Evolutionary conservation across 23 tunicate species (phyloP).

Genomic region (Trididemnum miniatum): DNA sequence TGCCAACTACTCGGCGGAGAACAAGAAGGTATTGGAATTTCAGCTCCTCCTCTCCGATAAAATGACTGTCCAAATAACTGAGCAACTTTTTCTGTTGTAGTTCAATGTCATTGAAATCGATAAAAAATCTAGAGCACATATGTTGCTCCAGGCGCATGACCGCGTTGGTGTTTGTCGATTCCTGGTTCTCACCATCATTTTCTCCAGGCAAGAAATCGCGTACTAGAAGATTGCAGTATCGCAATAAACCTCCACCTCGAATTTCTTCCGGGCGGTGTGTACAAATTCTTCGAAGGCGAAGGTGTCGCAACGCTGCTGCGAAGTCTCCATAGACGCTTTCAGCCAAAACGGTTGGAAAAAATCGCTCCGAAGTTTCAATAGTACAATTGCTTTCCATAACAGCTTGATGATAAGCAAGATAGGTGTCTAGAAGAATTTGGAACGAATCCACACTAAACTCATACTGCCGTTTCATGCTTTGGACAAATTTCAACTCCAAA

Average conservation of each 20-base stretch:
- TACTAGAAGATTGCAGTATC: slow-evolving; percentile 90
- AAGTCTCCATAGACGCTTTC: slow-evolving; percentile 95
- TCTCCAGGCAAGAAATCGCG: slow-evolving; percentile 90
- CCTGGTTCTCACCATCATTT: background rate
- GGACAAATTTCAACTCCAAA: slow-evolving; percentile 89
- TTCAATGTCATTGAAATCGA: slow-evolving; percentile 89
- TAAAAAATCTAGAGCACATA: slow-evolving; percentile 99
- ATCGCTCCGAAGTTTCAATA: slow-evolving; percentile 27
- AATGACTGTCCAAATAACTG: slow-evolving; percentile 83
- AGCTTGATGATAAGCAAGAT: slow-evolving; percentile 46
- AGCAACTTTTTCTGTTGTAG: slow-evolving; percentile 79
- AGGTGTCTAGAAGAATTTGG: slow-evolving; percentile 79
- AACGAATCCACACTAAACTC: slow-evolving; percentile 97
- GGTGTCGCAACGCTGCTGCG: slow-evolving; percentile 76
- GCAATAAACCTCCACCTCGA: slow-evolving; percentile 96
- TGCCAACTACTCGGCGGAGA: slow-evolving; percentile 75
- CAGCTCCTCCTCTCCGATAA: slow-evolving; percentile 85
- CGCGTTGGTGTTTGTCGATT: slow-evolving; percentile 23
- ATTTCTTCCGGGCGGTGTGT: slow-evolving; percentile 96
- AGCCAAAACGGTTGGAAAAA: slow-evolving; percentile 83
- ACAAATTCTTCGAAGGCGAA: slow-evolving; percentile 79
- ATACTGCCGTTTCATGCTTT: slow-evolving; percentile 88
- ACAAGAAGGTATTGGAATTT: slow-evolving; percentile 79
- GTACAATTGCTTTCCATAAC: background rate
- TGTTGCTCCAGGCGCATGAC: slow-evolving; percentile 66